Conservation (phyloP, 2,113 vertebrate genomes). For the Eonycteris spelaea region DNA sequence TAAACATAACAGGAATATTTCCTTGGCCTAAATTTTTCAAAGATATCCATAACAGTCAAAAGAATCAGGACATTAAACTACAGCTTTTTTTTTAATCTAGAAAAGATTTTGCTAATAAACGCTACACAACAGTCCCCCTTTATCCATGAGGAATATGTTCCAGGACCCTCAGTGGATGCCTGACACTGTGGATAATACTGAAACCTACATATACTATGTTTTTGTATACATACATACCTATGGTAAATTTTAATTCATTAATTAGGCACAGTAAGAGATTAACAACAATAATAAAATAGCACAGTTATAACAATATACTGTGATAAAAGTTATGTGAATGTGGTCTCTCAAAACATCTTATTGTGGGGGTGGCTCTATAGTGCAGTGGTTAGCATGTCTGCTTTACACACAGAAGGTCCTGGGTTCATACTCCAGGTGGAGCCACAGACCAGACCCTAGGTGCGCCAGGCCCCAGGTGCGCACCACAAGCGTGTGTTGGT, state of each 20-base stretch:
- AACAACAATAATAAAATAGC: neutral
- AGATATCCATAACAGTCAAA: neutral
- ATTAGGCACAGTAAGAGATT: neutral
- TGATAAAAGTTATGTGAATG: neutral
- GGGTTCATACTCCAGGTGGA: too few relatives aligned
- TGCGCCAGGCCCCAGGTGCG: too few relatives aligned
- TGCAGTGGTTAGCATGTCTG: too few relatives aligned
- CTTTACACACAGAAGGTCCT: too few relatives aligned
- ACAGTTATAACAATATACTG: neutral
- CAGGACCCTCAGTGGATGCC: too few relatives aligned
- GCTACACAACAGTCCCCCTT: neutral
- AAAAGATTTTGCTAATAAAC: conserved; percentile 3
- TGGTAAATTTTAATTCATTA: neutral
- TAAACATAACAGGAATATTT: neutral
- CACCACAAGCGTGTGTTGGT: too few relatives aligned
- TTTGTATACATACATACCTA: neutral
- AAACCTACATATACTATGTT: neutral
- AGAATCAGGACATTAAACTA: conserved; percentile 10
- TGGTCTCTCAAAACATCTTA: neutral
- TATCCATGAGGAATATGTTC: neutral
- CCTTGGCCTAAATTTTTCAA: conserved; percentile 12
- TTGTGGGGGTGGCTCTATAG: too few relatives aligned
- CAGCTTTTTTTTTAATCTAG: neutral
- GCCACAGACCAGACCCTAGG: too few relatives aligned
- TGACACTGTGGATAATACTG: neutral